phyloP scores from a whole-genome alignment of 2,113 vertebrate species.

The Ciconia boyciana region DNA sequence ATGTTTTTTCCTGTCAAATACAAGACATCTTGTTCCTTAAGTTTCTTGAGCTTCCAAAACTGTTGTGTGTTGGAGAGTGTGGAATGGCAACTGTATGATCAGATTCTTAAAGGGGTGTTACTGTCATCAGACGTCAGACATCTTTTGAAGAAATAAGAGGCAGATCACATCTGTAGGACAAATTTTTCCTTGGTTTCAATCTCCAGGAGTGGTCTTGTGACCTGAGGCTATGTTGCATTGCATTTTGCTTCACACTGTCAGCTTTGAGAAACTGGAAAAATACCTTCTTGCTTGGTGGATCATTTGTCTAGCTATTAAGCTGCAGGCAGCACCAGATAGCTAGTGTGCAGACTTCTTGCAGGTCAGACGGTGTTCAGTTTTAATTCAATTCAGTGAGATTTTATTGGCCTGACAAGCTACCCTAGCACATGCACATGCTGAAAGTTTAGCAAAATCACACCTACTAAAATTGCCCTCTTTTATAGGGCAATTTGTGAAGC shows the following conservation, averaged over 20 bases:
- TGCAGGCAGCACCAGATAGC: neutral
- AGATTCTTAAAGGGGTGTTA: neutral
- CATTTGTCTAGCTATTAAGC: neutral
- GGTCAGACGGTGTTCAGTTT: neutral
- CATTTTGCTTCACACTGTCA: neutral
- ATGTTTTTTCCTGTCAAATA: neutral
- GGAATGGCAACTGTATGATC: neutral
- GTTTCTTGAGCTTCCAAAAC: neutral
- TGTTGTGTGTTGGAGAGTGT: neutral
- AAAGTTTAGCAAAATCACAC: conserved; percentile 22
- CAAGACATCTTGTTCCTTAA: neutral
- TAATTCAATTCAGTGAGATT: conserved; percentile 16
- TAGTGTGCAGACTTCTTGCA: neutral
- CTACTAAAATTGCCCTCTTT: conserved; percentile 34
- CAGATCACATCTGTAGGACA: neutral
- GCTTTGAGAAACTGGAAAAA: neutral
- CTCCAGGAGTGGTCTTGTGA: neutral
- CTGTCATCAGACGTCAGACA: neutral
- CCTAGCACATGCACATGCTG: neutral
- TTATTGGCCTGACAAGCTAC: conserved; percentile 19
- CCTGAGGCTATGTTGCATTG: neutral
- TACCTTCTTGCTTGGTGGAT: neutral
- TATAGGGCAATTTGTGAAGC: conserved; percentile 28
- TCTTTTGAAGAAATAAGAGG: neutral
- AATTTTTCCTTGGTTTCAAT: neutral